Conservation (phyloP, 2,113 vertebrate genomes). For the Ceuthmochares aereus region DNA sequence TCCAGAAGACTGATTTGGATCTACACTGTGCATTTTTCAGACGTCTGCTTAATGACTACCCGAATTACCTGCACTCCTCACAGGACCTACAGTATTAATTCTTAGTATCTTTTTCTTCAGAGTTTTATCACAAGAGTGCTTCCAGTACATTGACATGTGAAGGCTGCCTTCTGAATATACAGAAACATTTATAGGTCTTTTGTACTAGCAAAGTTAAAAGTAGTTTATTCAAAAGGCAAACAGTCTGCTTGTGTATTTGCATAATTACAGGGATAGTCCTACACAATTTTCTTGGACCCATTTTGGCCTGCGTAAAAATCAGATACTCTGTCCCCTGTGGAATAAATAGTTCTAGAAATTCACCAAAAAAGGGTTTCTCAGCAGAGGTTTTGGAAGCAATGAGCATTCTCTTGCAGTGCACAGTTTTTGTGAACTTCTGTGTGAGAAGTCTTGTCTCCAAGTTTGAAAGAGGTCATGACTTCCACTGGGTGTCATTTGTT, state of each 20-base stretch:
- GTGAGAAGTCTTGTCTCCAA: not conserved
- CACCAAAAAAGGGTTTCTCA: not conserved
- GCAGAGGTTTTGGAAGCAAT: not conserved
- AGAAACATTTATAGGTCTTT: not conserved
- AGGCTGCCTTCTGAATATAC: not conserved
- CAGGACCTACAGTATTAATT: not conserved
- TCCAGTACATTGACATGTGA: not conserved
- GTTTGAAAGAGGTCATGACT: not conserved
- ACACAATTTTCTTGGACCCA: not conserved
- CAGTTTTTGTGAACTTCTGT: not conserved
- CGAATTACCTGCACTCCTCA: not conserved
- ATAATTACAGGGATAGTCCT: not conserved
- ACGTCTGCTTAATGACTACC: not conserved
- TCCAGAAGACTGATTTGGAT: not conserved
- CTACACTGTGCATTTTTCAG: not conserved
- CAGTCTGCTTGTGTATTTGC: not conserved
- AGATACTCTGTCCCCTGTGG: not conserved
- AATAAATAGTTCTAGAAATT: not conserved
- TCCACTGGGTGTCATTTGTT: not conserved
- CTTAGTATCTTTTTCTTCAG: not conserved
- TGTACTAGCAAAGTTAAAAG: not conserved
- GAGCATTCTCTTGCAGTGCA: not conserved
- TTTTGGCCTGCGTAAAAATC: not conserved
- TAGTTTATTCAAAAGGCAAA: not conserved
- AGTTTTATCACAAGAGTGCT: not conserved